These are phyloP conservation scores for Pseudorasbora parva DNA, from an alignment of 2,113 vertebrate genomes.

Conservation along the genomic window DNA sequence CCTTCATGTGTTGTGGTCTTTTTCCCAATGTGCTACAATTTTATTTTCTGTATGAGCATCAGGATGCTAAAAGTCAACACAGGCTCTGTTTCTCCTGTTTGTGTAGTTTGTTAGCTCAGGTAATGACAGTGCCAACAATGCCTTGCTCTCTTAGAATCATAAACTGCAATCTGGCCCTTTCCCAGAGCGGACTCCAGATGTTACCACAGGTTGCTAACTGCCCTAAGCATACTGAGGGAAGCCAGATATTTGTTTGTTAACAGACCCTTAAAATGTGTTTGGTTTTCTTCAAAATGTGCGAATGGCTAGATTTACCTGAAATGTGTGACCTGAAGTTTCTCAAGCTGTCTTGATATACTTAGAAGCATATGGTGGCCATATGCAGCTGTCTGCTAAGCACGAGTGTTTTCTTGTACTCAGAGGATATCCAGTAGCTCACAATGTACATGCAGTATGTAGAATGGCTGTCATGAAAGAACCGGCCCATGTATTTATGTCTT, in stretches of 20 bases:
- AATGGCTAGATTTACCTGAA: slow-evolving; percentile 52
- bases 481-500: slow-evolving; percentile 56
- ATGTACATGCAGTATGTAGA: slow-evolving; percentile 35
- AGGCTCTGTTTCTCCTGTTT: not conserved
- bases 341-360: slow-evolving; percentile 47
- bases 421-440: slow-evolving; percentile 28
- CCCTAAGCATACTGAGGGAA: slow-evolving; percentile 29
- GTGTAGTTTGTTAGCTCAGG: slow-evolving; percentile 44
- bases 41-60: slow-evolving; percentile 13
- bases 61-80: slow-evolving; percentile 50
- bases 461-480: slow-evolving; percentile 24
- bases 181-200: slow-evolving; percentile 54
- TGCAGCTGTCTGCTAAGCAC: slow-evolving; percentile 33
- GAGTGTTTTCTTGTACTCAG: slow-evolving; percentile 27
- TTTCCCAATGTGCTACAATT: slow-evolving; percentile 7
- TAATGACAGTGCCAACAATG: slow-evolving; percentile 51
- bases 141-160: slow-evolving; percentile 10
- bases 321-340: slow-evolving; percentile 39
- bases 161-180: slow-evolving; percentile 44
- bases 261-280: slow-evolving; percentile 33
- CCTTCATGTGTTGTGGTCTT: not conserved
- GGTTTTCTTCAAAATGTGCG: slow-evolving; percentile 43
- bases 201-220: slow-evolving; percentile 55
- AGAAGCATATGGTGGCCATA: slow-evolving; percentile 53
- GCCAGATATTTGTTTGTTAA: slow-evolving; percentile 50